Conservation (phyloP, 2,113 vertebrate species). For the Seriola rivoliana region DNA sequence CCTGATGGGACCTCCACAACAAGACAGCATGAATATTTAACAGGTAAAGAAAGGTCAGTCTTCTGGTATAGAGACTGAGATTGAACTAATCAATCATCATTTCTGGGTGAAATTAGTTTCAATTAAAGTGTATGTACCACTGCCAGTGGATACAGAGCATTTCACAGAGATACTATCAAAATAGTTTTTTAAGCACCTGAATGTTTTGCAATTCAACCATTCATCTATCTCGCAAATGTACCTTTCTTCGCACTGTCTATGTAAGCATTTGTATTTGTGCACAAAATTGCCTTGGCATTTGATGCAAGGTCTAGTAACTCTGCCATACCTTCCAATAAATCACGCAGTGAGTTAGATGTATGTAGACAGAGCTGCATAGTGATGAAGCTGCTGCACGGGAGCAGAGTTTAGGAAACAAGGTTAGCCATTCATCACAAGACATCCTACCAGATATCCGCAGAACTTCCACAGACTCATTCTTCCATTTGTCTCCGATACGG, state of each 20-base stretch:
- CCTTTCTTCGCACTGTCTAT: background rate
- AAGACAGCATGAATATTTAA: conserved; percentile 73
- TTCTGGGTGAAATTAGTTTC: conserved; percentile 40
- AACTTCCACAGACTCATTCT: conserved; percentile 46
- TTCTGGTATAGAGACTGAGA: conserved; percentile 29
- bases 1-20: conserved; percentile 53
- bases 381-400: conserved; percentile 59
- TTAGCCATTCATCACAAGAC: conserved; percentile 56
- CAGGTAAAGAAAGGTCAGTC: conserved; percentile 63
- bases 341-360: conserved; percentile 48
- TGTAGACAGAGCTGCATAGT: conserved; percentile 63
- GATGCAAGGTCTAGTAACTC: conserved; percentile 47
- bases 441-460: conserved; percentile 5
- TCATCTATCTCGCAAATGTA: conserved; percentile 37
- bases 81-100: conserved; percentile 60
- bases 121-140: conserved; percentile 20
- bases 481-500: conserved; percentile 20
- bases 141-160: background rate
- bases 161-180: background rate
- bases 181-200: conserved; percentile 11
- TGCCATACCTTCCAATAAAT: conserved; percentile 49
- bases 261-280: conserved; percentile 35
- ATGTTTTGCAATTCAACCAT: conserved; percentile 48
- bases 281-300: conserved; percentile 7
- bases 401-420: conserved; percentile 55